Percentiles rank a stretch among this genome's conserved stretches.
Evolutionary conservation across 2,797 vertebrate genomes (phyloP).

Genomic region (Hyperoplus lanceolatus): DNA sequence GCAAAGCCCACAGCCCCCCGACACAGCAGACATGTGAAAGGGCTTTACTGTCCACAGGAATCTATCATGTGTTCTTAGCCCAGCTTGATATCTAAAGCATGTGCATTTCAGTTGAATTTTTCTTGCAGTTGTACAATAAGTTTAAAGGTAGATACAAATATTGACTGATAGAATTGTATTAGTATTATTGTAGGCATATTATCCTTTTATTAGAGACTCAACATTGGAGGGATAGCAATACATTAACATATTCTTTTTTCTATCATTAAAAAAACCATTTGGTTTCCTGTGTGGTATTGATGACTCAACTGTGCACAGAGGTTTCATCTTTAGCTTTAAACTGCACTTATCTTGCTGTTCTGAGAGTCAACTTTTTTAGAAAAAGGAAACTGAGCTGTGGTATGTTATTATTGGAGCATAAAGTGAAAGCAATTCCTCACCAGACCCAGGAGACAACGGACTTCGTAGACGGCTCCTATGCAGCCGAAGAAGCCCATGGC

Average conservation of each 20-base stretch:
- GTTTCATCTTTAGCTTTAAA: not conserved
- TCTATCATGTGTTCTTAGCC: constrained; percentile 54
- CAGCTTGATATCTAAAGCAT: constrained; percentile 29
- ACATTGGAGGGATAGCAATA: not conserved
- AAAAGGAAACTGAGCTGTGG: not conserved
- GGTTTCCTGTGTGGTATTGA: constrained; percentile 20
- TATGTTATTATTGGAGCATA: not conserved
- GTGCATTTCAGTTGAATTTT: constrained; percentile 27
- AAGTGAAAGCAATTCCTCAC: constrained; percentile 83
- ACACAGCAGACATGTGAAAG: constrained; percentile 49
- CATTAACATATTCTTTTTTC: not conserved
- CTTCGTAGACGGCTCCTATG: constrained; percentile 93
- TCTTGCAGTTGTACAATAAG: not conserved
- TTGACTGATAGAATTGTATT: too few species aligned
- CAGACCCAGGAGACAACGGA: constrained; percentile 94
- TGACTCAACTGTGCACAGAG: not conserved
- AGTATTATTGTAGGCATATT: not conserved
- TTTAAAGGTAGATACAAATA: not conserved
- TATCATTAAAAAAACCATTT: not conserved
- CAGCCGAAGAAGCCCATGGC: constrained; percentile 97
- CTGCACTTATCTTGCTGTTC: not conserved
- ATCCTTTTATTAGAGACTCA: not conserved
- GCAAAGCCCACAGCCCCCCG: constrained; percentile 7
- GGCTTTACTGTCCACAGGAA: constrained; percentile 65
- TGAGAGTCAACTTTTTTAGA: not conserved